Conservation (phyloP, 2,888 invertebrate species). For the Meliscaeva auricollis region DNA sequence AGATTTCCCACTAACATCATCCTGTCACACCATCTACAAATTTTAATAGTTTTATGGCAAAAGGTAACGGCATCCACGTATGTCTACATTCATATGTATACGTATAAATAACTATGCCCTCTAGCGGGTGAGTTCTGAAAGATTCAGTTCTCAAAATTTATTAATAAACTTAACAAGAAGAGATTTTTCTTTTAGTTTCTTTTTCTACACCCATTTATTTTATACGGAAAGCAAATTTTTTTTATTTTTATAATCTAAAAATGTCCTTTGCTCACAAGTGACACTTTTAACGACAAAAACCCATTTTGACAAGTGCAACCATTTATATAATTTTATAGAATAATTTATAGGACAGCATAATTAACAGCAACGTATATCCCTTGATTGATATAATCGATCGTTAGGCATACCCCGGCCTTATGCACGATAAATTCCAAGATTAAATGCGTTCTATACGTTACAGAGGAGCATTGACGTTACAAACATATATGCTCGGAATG, state of each 20-base stretch:
- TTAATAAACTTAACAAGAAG: too few relatives aligned
- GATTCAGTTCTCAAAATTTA: too few relatives aligned
- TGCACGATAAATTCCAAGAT: constrained; percentile 65
- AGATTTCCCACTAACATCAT: too few relatives aligned
- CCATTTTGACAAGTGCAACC: constrained; percentile 18
- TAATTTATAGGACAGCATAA: constrained; percentile 50
- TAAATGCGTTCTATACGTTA: constrained; percentile 46
- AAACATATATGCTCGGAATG: constrained; percentile 29
- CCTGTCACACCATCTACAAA: too few relatives aligned
- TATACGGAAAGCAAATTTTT: neutral
- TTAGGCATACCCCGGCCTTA: constrained; percentile 42
- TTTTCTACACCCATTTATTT: neutral
- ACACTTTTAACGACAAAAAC: constrained; percentile 21
- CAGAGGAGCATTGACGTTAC: constrained; percentile 35
- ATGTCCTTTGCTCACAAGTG: neutral
- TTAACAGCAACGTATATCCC: constrained; percentile 46
- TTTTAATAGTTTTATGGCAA: too few relatives aligned
- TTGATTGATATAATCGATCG: constrained; percentile 54
- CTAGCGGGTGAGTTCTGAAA: too few relatives aligned
- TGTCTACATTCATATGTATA: too few relatives aligned
- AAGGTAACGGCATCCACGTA: too few relatives aligned
- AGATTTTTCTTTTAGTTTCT: too few relatives aligned
- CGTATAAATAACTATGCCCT: too few relatives aligned
- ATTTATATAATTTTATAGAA: constrained; percentile 28
- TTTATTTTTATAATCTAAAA: neutral